phyloP scores from a whole-genome alignment of 2,888 invertebrate genomes.

The Microplitis manilae region DNA sequence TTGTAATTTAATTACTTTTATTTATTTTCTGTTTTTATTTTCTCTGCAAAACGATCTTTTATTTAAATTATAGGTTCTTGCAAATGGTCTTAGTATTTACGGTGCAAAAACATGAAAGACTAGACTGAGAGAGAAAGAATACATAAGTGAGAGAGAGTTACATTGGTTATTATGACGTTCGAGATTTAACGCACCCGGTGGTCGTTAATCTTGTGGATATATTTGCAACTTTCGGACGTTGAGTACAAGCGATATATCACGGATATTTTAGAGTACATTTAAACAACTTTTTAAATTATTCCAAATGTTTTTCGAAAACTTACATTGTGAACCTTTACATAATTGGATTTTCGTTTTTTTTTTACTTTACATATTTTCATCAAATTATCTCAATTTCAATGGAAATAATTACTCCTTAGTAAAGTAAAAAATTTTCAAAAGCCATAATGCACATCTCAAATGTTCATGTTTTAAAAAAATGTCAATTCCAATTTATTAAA shows the following conservation, averaged over 20 bases:
- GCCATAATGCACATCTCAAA: no score
- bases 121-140: constrained; percentile 12
- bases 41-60: constrained; percentile 34
- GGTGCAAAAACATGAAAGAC: constrained; percentile 29
- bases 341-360: not conserved
- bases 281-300: not conserved
- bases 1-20: not conserved
- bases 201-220: constrained; percentile 35
- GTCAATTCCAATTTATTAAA: no score
- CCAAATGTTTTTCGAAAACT: not conserved
- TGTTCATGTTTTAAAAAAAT: no score
- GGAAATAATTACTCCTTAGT: no score
- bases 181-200: constrained; percentile 32
- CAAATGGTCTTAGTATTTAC: constrained; percentile 33
- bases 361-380: not conserved
- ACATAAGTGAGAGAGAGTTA: constrained; percentile 19
- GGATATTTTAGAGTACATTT: not conserved
- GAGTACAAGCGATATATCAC: constrained; percentile 10
- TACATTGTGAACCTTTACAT: not conserved
- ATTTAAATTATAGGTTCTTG: constrained; percentile 32
- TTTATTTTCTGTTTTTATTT: not conserved
- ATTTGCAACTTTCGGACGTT: constrained; percentile 24
- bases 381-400: no score
- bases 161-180: constrained; percentile 36
- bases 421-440: no score